Conservation (phyloP, 2,113 vertebrate genomes). For the Argyrosomus japonicus region DNA sequence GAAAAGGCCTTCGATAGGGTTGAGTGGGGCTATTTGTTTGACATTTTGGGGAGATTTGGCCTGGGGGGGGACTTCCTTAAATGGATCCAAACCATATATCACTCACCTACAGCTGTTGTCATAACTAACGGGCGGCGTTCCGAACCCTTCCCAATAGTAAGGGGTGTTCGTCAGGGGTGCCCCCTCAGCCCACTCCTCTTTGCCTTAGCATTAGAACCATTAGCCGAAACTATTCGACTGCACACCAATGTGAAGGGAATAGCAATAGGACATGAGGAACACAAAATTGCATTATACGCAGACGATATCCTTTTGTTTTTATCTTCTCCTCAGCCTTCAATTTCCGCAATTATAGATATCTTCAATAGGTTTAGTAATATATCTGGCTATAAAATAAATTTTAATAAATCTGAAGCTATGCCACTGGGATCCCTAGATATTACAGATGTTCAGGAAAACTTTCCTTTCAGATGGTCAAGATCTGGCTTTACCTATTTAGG, state of each 20-base stretch:
- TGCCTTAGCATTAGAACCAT: not conserved
- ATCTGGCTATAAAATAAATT: too few species aligned
- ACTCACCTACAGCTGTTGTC: not conserved
- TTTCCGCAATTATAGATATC: too few species aligned
- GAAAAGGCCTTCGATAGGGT: not conserved
- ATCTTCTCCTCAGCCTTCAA: too few species aligned
- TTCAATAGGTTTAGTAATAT: too few species aligned
- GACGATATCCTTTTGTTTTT: not conserved
- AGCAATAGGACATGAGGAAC: not conserved
- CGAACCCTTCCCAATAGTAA: not conserved
- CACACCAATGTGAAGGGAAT: not conserved
- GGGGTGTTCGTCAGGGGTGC: not conserved
- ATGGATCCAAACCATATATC: slow-evolving; percentile 6
- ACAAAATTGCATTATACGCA: not conserved
- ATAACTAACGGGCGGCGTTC: not conserved
- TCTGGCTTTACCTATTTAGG: too few species aligned
- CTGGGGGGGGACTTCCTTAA: not conserved
- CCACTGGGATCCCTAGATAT: too few species aligned
- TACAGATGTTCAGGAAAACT: too few species aligned
- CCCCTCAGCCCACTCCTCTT: not conserved
- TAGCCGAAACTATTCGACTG: not conserved
- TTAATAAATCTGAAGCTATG: too few species aligned
- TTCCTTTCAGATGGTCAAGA: too few species aligned
- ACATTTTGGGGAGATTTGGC: not conserved
- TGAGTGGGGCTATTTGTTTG: not conserved